Percentiles rank a stretch among this genome's conserved stretches.
These are phyloP conservation scores for Clytia hemisphaerica DNA, from an alignment of 30 jellyfish, hydroid and myxozoan genomes.

Conservation along the genomic window DNA sequence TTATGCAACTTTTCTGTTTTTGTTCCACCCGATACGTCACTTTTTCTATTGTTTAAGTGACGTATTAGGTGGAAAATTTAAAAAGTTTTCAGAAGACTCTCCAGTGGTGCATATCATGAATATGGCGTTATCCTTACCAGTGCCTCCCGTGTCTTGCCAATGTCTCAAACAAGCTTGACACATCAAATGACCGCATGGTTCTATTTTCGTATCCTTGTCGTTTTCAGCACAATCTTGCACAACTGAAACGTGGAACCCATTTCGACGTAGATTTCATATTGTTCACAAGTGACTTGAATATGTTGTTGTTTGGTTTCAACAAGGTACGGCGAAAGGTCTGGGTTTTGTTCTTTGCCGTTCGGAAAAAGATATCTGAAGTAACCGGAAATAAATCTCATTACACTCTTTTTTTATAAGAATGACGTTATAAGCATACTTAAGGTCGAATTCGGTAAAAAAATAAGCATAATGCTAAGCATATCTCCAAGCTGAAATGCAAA, in stretches of 20 bases:
- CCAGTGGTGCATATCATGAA: no score
- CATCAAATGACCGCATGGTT: constrained; percentile 93
- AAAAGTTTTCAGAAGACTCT: no score
- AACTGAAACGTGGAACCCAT: constrained; percentile 95
- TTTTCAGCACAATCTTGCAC: constrained; percentile 96
- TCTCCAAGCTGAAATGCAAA: no score
- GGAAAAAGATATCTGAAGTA: constrained; percentile 85
- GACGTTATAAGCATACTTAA: not conserved
- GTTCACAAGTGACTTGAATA: constrained; percentile 83
- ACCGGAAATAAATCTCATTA: no score
- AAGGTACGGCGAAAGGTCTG: constrained; percentile 59
- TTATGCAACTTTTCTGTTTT: no score
- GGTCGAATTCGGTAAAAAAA: no score
- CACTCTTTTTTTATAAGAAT: no score
- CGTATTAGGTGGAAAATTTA: no score
- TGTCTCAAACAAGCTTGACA: constrained; percentile 68
- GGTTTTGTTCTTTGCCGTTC: constrained; percentile 73
- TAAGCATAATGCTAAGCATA: no score
- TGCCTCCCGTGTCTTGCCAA: constrained; percentile 95
- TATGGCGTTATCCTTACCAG: constrained; percentile 54
- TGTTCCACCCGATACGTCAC: no score
- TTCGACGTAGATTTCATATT: constrained; percentile 83
- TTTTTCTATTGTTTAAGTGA: no score
- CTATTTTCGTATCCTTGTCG: constrained; percentile 81
- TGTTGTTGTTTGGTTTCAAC: constrained; percentile 57